Base-by-base conservation (phyloP, 2,113 vertebrate genomes). In the Zosterops borbonicus region DNA sequence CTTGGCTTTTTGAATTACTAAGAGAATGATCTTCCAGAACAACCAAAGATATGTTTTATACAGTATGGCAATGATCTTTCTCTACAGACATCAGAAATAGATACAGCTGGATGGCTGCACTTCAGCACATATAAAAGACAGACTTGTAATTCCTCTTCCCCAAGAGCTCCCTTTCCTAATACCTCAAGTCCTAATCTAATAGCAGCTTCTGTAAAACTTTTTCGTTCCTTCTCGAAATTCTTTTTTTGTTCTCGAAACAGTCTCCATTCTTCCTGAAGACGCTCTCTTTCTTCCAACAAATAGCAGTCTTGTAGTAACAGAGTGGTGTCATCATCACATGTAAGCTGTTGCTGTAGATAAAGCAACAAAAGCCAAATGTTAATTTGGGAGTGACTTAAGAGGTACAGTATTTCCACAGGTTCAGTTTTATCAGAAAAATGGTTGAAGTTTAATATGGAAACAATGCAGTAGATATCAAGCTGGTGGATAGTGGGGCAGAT, bases 121-220 rank as follows among this genome's bases (percentile, higher is more conserved):
- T 84, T 69, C 0, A 73, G 50, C 19, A 37, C 2, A 1, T 8
- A 1, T 19, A 53, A 64, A 23, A 77, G 37, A 31, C 37, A 60
- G 42, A n/a, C 11, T 70, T 6, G 0, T 14, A 63, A 71, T 31
- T 58, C n/a, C 59, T 84, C 25, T 73, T 49, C 17, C 33, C 23
- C 1, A 56, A 35, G 17, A 81, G 15, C 20, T 89, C 63, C 46
- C 29, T 87, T 46, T 76, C 23, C n/a, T 35, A 77, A 95, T 97
- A 99, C 99, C 98, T 99, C 99, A 87, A 98, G 98, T 29, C 99
- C 99, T 76, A 99, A 97, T 89, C 99, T 98, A 95, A 99, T 99
- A 62, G 99, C 99, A 67, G 99, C 99, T 74, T 99, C 99, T 3
- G 99, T 99, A 96, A 99, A 99, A 96, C 98, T 99, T 90, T 98